Evolutionary conservation across 2,113 vertebrate genomes (phyloP), one percentile per base, ranked within the genome.

Genomic region (Upupa epops): DNA sequence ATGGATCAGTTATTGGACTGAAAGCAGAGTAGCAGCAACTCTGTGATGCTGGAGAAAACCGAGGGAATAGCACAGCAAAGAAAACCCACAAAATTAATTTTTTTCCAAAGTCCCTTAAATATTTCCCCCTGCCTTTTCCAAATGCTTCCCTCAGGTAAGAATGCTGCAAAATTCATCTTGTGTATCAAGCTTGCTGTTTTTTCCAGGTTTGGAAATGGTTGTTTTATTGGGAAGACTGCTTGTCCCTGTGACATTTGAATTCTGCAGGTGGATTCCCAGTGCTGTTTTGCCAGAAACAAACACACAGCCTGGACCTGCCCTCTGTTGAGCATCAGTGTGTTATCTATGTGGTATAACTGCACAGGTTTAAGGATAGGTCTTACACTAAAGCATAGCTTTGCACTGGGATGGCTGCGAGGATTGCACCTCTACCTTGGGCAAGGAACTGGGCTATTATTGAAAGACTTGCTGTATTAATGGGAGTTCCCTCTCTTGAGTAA

Each of bases 271-370:
- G 31, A 56, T 88, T 86, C 46, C 55, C 76, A 76, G 55, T 2
- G 0, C 36, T 86, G 49, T 73, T 92, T 76, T 83, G 40, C 64
- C 61, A 85, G 71, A 72, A 76, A 32, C 28, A 73, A 32, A 11
- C 28, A 26, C 22, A 2, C 6, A 74, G 22, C 42, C 13, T 0
- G 0, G n/a, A 31, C 37, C 21, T 31, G 8, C 31, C 18, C 40
- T 56, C 4, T 70, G 26, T 37, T 0, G 1, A 66, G 11, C 31
- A 32, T 29, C 4, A 6, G 46, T 10, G 52, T 0, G 0, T 79
- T 36, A 20, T 29, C 32, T 0, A 0, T 8, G 59, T 63, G 71
- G 86, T 37, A 58, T 8, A 3, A 11, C n/a, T 5, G 6, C 63
- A 6, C 7, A 17, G 49, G 29, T 55, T 21, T 54, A 10, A 8